Base-by-base conservation (phyloP, 2,888 invertebrate species). In the Drosophila neoperkinsi region DNA sequence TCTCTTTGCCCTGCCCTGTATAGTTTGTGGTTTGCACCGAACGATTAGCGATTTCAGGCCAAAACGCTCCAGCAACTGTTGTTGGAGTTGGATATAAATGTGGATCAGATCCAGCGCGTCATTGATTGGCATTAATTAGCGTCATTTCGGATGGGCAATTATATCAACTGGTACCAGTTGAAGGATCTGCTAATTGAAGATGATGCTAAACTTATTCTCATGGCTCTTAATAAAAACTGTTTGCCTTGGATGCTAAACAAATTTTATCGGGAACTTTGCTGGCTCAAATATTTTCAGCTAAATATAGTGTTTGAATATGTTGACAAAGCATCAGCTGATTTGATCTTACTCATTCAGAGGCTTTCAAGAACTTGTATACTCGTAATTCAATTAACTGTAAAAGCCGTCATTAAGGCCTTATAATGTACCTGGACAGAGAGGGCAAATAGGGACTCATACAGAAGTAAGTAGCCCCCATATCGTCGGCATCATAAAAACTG, bases 361-460 rank as follows among this genome's bases (percentile, higher is more conserved):
- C 55, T 70, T 82, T 70, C 31, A 66, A 56, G 60, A 81, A 77
- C 41, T 55, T 49, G 21, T 51, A 51, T 62, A 46, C 46, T 58
- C 71, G 63, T 84, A 88, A 88, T 90, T 85, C 83, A 87, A 90
- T 87, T 88, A 87, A 79, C 88, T 79, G 79, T 79, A 87, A 89
- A 86, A 88, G 87, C 87, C 81, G 75, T 88, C 89, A 88, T 85
- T 88, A 85, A 58, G 84, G 73, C 66, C 77, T 70, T 71, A 71
- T 75, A 75, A 62, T 74, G 63, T 64, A 62, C 55, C 18, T 36
- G 41, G 56, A 6, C 18, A n/a, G 11, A 1, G 30, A 25, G 4
- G 10, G 16, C 21, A 10, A 16, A 4, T 30, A 7, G 30, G 21
- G 13, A 13, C 7, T 31, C 36, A 58, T 41, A 71, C 66, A 43